These are phyloP conservation scores for Poeciliopsis occidentalis DNA, from an alignment of 2,113 vertebrate genomes.

Conservation along the genomic window DNA sequence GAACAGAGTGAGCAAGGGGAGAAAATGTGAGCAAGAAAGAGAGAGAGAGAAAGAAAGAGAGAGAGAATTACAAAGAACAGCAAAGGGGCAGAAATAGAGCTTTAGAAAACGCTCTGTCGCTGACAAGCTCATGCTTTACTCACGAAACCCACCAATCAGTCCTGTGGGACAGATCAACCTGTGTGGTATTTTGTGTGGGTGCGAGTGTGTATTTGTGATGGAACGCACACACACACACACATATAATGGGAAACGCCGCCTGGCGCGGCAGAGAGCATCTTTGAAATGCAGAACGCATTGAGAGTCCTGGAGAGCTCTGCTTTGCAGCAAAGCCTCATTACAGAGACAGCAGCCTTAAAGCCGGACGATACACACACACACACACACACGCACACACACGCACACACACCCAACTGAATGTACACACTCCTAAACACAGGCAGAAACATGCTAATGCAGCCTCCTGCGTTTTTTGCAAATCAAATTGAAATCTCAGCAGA, in stretches of 20 bases:
- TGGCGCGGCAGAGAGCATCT: constrained; percentile 40
- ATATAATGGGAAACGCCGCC: not conserved
- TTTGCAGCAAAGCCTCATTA: constrained; percentile 76
- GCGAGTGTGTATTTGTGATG: constrained; percentile 1
- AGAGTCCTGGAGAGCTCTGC: constrained; percentile 57
- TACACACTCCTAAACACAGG: constrained; percentile 24
- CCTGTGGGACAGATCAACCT: constrained; percentile 18
- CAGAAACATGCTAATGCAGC: constrained; percentile 5
- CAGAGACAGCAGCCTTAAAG: constrained; percentile 72
- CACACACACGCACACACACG: constrained; percentile 18
- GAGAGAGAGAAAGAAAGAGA: not conserved
- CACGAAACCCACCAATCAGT: constrained; percentile 61
- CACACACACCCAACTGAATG: constrained; percentile 14
- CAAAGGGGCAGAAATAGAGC: constrained; percentile 34
- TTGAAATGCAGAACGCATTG: constrained; percentile 72
- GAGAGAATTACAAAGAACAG: not conserved
- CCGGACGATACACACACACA: constrained; percentile 56
- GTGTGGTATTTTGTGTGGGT: constrained; percentile 5
- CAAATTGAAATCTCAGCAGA: constrained; percentile 23
- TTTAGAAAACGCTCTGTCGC: constrained; percentile 55
- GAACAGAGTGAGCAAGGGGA: constrained; percentile 8
- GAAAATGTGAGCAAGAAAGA: constrained; percentile 1
- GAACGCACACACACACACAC: not conserved
- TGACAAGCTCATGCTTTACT: constrained; percentile 62
- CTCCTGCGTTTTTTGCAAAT: constrained; percentile 24